Conservation (phyloP, 2,888 invertebrate genomes). For the Diarsia dahlii region DNA sequence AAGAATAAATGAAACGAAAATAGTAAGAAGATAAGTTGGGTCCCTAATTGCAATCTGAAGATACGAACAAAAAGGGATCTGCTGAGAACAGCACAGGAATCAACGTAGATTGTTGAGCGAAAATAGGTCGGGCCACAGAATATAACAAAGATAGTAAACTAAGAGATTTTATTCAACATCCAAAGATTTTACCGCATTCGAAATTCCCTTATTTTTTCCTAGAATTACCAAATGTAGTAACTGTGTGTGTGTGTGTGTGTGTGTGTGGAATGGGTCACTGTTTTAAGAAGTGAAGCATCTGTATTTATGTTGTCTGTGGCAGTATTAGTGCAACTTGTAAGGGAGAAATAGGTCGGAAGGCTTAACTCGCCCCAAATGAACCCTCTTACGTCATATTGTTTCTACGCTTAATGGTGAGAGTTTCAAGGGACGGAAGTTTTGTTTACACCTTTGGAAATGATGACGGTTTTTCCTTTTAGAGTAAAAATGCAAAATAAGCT, state of each 20-base stretch:
- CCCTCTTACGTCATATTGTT: conserved; percentile 61
- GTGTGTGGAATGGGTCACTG: neutral
- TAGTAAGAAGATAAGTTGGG: conserved; percentile 61
- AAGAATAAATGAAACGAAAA: conserved; percentile 55
- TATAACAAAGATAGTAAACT: conserved; percentile 16
- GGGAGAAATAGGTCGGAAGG: conserved; percentile 72
- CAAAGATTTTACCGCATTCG: conserved; percentile 7
- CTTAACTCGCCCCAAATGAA: conserved; percentile 65
- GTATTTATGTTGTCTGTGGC: conserved; percentile 21
- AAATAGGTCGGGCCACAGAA: conserved; percentile 39
- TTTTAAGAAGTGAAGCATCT: conserved; percentile 15
- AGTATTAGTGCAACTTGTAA: conserved; percentile 41
- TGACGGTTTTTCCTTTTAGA: neutral
- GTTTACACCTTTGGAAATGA: conserved; percentile 47
- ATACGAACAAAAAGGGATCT: conserved; percentile 66
- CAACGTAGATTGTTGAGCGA: conserved; percentile 63
- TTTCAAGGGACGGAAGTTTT: conserved; percentile 68
- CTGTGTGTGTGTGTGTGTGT: conserved; percentile 35
- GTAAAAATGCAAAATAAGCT: conserved; percentile 2
- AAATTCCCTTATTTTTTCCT: neutral
- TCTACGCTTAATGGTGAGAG: conserved; percentile 71
- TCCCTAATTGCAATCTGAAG: conserved; percentile 72
- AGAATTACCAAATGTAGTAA: neutral
- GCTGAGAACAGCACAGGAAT: conserved; percentile 68
- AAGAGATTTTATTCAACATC: conserved; percentile 16